Evolutionary conservation across 2,888 invertebrate genomes (phyloP), one percentile per base, ranked within the genome.

Genomic region (Elgonia sp.): DNA sequence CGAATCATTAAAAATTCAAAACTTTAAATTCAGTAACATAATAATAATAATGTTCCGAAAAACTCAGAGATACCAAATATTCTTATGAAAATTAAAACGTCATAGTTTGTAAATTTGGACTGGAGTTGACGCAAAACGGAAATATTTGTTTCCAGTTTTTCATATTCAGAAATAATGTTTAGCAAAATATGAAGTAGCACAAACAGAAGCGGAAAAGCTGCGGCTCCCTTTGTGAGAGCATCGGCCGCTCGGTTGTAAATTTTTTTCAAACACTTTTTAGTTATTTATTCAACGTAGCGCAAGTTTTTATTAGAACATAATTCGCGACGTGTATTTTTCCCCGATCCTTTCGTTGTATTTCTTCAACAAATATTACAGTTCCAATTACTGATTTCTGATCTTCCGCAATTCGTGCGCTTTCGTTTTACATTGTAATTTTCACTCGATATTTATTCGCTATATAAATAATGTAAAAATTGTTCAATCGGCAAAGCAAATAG

Each of bases 271-370:
- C 63, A 50, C 29, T 62, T 70, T 70, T 62, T n/a, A 18, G 46
- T 53, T 75, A 50, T 75, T 75, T 83, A 50, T 83, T 39, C 67
- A 69, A 37, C 46, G 65, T 46, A 69, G 60, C 29, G 75, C 40
- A 67, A 83, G 18, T 83, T 83, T 83, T 84, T 77, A 77, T 70
- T 63, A 53, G 21, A 77, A 55, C 21, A 76, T 84, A 84, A 84
- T 84, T 77, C 65, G 9, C 20, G 10, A 21, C 10, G 53, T 55
- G 42, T 67, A n/a, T 46, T 81, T 72, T 69, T 60, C 21, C n/a
- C 18, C 20, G 37, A 39, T n/a, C 50, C 9, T 21, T 73, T 67
- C 73, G 65, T 67, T 63, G 18, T 81, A 72, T 73, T 81, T 73
- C 82, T 65, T 75, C 73, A 40, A 67, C 67, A 82, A 83, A 84